Percentiles rank a stretch among this genome's conserved stretches.
phyloP scores from a whole-genome alignment of 1,140 invertebrate species.

The Littorina saxatilis region DNA sequence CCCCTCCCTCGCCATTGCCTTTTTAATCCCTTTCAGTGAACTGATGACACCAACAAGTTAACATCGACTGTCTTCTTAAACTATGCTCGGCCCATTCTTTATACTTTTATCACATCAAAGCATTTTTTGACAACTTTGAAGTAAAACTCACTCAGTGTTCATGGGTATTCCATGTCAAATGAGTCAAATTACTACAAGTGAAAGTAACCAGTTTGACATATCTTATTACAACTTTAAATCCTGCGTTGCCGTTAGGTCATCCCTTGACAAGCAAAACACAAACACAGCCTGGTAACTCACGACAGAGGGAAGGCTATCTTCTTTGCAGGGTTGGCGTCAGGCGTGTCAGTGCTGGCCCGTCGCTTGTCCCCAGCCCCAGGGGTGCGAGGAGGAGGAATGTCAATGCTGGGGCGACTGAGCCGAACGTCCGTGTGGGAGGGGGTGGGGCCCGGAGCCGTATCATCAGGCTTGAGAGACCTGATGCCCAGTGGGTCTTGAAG shows the following conservation, averaged over 20 bases:
- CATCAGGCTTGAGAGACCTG: slow-evolving; percentile 84
- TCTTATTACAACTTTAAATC: too few relatives aligned
- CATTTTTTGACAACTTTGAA: not conserved
- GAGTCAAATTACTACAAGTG: too few relatives aligned
- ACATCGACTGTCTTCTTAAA: too few relatives aligned
- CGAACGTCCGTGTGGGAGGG: slow-evolving; percentile 54
- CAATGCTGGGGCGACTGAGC: slow-evolving; percentile 63
- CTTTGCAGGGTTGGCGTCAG: slow-evolving; percentile 62
- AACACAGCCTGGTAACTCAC: slow-evolving; percentile 45
- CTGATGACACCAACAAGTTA: too few relatives aligned
- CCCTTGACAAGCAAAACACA: not conserved
- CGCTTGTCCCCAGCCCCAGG: slow-evolving; percentile 56
- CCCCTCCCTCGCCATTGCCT: too few relatives aligned
- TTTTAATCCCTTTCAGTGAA: too few relatives aligned
- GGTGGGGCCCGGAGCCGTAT: slow-evolving; percentile 67
- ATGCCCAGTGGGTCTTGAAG: slow-evolving; percentile 76
- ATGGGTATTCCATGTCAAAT: too few relatives aligned
- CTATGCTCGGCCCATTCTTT: too few relatives aligned
- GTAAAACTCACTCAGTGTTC: not conserved
- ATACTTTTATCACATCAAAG: not conserved
- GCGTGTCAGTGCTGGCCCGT: slow-evolving; percentile 62
- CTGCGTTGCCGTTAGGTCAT: not conserved
- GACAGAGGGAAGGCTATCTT: slow-evolving; percentile 69
- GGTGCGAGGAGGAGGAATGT: slow-evolving; percentile 50
- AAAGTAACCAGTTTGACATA: too few relatives aligned